Conservation (phyloP, 1,140 invertebrate species). For the Tetramorium simillimum region DNA sequence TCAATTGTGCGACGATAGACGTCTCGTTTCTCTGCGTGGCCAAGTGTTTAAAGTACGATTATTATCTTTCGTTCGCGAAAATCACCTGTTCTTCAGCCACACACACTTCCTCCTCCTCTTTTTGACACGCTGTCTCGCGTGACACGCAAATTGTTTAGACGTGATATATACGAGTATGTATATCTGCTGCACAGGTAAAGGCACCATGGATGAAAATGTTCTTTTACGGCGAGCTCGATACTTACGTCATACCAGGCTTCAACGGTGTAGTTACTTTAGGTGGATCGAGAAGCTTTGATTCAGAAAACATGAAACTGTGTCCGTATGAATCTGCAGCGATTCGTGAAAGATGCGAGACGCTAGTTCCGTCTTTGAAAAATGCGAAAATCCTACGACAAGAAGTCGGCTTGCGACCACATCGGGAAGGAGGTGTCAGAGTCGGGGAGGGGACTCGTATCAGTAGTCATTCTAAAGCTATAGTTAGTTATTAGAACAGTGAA, state of each 20-base stretch:
- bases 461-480: slow-evolving; percentile 63
- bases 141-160: neutral
- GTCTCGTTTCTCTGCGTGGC: slow-evolving; percentile 94
- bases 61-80: neutral
- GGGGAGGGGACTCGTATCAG: slow-evolving; percentile 87
- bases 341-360: slow-evolving; percentile 89
- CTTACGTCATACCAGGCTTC: slow-evolving; percentile 94
- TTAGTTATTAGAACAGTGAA: slow-evolving; percentile 60
- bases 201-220: slow-evolving; percentile 97
- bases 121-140: neutral
- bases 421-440: slow-evolving; percentile 90
- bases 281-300: slow-evolving; percentile 93
- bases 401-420: slow-evolving; percentile 92
- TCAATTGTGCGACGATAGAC: slow-evolving; percentile 90
- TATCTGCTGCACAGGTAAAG: slow-evolving; percentile 86
- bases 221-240: slow-evolving; percentile 93
- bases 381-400: slow-evolving; percentile 88
- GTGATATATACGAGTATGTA: neutral
- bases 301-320: slow-evolving; percentile 89
- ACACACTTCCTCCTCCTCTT: neutral
- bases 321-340: slow-evolving; percentile 91
- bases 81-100: neutral
- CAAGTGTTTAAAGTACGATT: slow-evolving; percentile 92
- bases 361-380: slow-evolving; percentile 90
- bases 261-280: slow-evolving; percentile 92